Evolutionary conservation across 2,797 vertebrate species (phyloP), one percentile per base, ranked within the genome.

Genomic region (Enteromius afrohamiltoni): DNA sequence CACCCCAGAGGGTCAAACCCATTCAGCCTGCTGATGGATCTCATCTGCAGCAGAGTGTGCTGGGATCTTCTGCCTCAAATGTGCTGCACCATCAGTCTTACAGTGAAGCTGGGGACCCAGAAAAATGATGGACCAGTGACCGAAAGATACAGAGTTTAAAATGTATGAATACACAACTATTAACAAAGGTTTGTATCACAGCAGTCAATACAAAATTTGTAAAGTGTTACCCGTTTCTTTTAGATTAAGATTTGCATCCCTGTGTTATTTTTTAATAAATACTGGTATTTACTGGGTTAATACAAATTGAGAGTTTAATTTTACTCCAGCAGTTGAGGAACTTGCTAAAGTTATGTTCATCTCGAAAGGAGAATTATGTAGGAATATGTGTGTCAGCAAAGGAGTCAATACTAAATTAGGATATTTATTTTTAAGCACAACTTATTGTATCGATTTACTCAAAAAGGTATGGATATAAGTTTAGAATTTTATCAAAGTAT

Each of bases 1-100:
- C 94, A 97, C 96, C 97, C 96, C 95, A 90, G 94, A 93, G 95
- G 97, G 97, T 99, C 97, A 98, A 97, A 98, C 96, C 95, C 96
- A 99, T 99, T 96, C 94, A 94, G 95, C 93, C 91, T 93, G 94
- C 93, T 97, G 97, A 98, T 96, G 95, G 95, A 98, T 97, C 93
- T 96, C 95, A 95, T 96, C 95, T 97, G 96, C 92, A 87, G 95
- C 93, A 95, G 93, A 92, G 91, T 88, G 93, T 91, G 92, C 92
- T 94, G 93, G 94, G 95, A 95, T 95, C 94, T 47, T 73, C 60
- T 83, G 68, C 80, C 80, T 86, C 77, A 82, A 34, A 88, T 75
- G 85, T 95, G 93, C 93, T 91, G 94, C 92, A 91, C 94, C 95
- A 97, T 96, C 94, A 92, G 94, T 96, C 95, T 96, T 93, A 89